Evolutionary conservation across 2,797 vertebrate genomes (phyloP), one percentile per base, ranked within the genome.

Genomic region (Anguilla pacifica): DNA sequence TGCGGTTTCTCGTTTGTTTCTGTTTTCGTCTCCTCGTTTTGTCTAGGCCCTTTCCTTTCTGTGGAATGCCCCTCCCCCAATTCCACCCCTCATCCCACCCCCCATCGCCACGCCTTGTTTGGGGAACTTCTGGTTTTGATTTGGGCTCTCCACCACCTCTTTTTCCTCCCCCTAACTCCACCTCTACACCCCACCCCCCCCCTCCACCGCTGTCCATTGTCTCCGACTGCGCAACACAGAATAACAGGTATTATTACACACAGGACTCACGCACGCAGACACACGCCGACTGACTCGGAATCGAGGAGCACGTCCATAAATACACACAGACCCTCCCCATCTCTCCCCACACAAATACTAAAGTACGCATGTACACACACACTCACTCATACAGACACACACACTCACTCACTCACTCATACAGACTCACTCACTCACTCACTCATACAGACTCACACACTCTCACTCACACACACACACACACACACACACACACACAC

Each of bases 101-200:
- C 64, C 86, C 86, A 13, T 13, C 87, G 35, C 53, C 25, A 53
- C 39, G 84, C 77, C 19, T 49, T 22, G 10, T 85, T 57, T 53
- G 35, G 35, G 35, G 39, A 88, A 84, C 88, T 86, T 77, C 79
- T 86, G 85, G 64, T 88, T 55, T 81, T 86, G 72, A 53, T 86
- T 77, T 83, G 64, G 61, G 49, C 46, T 59, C 51, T 31, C 15
- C 2, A 22, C 72, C n/a, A 51, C 77, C 51, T 61, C 61, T 17
- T 81, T 46, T 11, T 74, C 57, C 53, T 0, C 6, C n/a, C 74
- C 13, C 25, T 61, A 35, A 55, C 17, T 2, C 86, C 3, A 55
- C 53, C 15, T 1, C 86, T 1, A 55, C 53, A 13, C 9, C 51
- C 10, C 9, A 11, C 22, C 35, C 2, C 43, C 25, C n/a, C 3